phyloP scores from a whole-genome alignment of 2,888 invertebrate species.

The Mythimna pallens region DNA sequence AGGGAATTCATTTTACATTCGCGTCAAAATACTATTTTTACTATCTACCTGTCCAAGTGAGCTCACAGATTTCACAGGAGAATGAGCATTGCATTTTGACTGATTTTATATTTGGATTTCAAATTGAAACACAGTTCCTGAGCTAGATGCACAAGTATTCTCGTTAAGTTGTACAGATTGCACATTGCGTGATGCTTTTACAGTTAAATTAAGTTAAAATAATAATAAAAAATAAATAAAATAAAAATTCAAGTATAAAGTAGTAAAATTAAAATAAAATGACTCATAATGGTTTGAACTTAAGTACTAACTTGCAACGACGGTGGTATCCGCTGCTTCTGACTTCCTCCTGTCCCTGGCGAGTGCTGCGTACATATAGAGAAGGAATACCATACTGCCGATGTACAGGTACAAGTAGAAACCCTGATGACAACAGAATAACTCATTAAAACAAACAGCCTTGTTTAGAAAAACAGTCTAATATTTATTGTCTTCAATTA shows the following conservation, averaged over 20 bases:
- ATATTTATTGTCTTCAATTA: too few relatives aligned
- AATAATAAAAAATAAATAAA: too few relatives aligned
- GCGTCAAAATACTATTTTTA: not conserved
- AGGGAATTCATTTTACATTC: not conserved
- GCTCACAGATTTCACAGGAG: too few relatives aligned
- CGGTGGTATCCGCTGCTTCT: conserved; percentile 81
- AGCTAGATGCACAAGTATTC: not conserved
- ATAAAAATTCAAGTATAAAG: too few relatives aligned
- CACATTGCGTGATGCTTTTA: not conserved
- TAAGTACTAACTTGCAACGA: conserved; percentile 88
- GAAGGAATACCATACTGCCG: conserved; percentile 95
- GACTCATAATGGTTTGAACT: not conserved
- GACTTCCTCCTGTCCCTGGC: conserved; percentile 92
- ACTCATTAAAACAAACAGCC: not conserved
- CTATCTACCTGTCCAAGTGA: too few relatives aligned
- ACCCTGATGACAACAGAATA: conserved; percentile 88
- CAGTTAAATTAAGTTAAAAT: not conserved
- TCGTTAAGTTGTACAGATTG: not conserved
- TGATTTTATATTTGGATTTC: not conserved
- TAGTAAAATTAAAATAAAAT: not conserved
- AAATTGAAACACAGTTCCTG: too few relatives aligned
- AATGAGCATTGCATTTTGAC: not conserved
- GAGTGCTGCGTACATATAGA: conserved; percentile 96
- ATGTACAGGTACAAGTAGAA: conserved; percentile 97
- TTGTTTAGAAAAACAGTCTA: not conserved